These are phyloP conservation scores for Anorthoa munda DNA, from an alignment of 2,888 invertebrate genomes.

Conservation along the genomic window DNA sequence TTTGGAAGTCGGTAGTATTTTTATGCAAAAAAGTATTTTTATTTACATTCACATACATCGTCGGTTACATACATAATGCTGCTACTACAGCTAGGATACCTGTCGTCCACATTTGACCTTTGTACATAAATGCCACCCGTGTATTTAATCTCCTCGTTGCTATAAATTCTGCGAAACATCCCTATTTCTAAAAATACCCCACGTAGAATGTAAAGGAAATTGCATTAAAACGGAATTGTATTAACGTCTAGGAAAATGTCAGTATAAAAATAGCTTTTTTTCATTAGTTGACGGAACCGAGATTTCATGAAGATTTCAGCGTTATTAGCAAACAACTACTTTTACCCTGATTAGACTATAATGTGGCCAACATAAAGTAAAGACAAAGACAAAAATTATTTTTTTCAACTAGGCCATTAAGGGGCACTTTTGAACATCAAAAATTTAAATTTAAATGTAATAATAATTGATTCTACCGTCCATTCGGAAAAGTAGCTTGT, in stretches of 20 bases:
- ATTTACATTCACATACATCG: conserved; percentile 55
- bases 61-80: conserved; percentile 32
- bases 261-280: conserved; percentile 13
- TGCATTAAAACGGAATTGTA: conserved; percentile 20
- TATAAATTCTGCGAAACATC: conserved; percentile 48
- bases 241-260: conserved; percentile 10
- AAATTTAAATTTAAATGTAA: no score
- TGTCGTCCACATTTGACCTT: conserved; percentile 70
- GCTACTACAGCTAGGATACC: conserved; percentile 24
- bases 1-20: no score
- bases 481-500: no score
- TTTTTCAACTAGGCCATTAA: no score
- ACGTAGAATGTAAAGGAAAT: conserved; percentile 21
- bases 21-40: no score
- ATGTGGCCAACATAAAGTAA: no score
- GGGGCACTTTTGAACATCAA: no score
- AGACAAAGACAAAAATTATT: no score
- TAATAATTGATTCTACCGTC: no score
- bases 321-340: background rate
- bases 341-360: background rate
- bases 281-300: conserved; percentile 2
- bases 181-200: conserved; percentile 31
- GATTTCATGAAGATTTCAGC: conserved; percentile 9
- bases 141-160: conserved; percentile 61
- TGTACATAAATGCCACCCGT: conserved; percentile 68